These are phyloP conservation scores for Kuschelorhynchus macadamiae DNA, from an alignment of 2,888 invertebrate species.

Conservation along the genomic window DNA sequence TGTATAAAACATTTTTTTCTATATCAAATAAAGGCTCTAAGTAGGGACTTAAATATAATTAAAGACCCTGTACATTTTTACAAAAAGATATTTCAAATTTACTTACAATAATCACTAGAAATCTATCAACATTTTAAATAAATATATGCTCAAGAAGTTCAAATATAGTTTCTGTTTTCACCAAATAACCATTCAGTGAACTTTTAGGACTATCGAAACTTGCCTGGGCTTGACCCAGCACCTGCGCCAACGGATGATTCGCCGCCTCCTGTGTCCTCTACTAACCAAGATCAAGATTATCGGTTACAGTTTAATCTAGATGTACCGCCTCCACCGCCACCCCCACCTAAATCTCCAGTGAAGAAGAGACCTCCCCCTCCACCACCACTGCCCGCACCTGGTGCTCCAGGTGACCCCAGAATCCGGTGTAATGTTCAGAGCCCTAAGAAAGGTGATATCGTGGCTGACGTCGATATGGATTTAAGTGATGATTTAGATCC, in stretches of 20 bases:
- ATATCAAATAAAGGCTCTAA: no score
- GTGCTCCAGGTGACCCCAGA: constrained; percentile 26
- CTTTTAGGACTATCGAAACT: constrained; percentile 60
- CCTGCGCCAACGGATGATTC: neutral
- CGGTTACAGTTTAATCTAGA: constrained; percentile 63
- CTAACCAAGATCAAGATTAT: constrained; percentile 63
- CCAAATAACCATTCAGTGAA: no score
- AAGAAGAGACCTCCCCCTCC: constrained; percentile 24
- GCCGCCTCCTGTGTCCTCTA: constrained; percentile 21
- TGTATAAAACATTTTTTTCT: no score
- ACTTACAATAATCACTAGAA: no score
- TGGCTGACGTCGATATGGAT: constrained; percentile 89
- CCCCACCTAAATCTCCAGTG: constrained; percentile 64
- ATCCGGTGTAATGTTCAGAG: constrained; percentile 5
- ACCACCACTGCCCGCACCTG: constrained; percentile 25
- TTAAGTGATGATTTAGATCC: constrained; percentile 78
- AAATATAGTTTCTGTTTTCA: no score
- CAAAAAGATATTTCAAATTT: no score
- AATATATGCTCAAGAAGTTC: no score
- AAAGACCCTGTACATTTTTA: no score
- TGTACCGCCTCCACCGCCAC: constrained; percentile 70
- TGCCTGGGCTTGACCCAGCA: neutral
- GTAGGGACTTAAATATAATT: no score
- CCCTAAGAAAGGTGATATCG: constrained; percentile 68
- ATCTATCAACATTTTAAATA: no score